These are phyloP conservation scores for Cheumatopsyche charites DNA, from an alignment of 1,140 invertebrate genomes.

Conservation along the genomic window DNA sequence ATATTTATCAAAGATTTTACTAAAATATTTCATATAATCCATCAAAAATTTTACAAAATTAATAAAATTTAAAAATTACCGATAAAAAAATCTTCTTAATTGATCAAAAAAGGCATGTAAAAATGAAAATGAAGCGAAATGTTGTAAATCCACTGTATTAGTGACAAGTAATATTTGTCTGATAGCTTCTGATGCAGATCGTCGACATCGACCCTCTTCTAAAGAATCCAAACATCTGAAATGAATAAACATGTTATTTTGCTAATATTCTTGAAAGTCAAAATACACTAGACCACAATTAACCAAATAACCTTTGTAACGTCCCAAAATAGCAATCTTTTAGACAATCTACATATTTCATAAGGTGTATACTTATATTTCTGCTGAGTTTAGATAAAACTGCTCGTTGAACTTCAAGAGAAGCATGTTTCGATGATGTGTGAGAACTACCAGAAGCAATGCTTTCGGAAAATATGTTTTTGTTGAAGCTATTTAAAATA, in stretches of 20 bases:
- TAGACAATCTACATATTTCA: constrained; percentile 82
- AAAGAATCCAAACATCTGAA: constrained; percentile 56
- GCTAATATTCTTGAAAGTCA: too few species aligned
- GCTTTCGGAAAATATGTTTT: too few species aligned
- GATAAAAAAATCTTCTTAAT: constrained; percentile 73
- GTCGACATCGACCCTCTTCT: constrained; percentile 52
- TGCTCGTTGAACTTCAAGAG: constrained; percentile 79
- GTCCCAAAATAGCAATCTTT: constrained; percentile 84
- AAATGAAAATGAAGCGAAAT: constrained; percentile 76
- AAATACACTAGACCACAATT: too few species aligned
- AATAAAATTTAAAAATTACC: constrained; percentile 48
- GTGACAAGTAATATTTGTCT: constrained; percentile 83
- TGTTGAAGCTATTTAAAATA: too few species aligned
- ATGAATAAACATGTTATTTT: background rate
- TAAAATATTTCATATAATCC: too few species aligned
- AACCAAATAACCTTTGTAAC: constrained; percentile 65
- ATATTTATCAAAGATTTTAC: too few species aligned
- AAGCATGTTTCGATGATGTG: constrained; percentile 62
- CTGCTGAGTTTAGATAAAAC: constrained; percentile 77
- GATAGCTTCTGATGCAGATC: constrained; percentile 78
- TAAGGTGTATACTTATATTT: constrained; percentile 79
- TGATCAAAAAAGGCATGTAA: constrained; percentile 78
- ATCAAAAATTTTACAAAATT: constrained; percentile 1
- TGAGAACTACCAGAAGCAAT: constrained; percentile 42
- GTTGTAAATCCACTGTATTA: constrained; percentile 83